A percentile compares a stretch with the other conserved stretches of the same genome.
phyloP scores from a whole-genome alignment of 2,113 vertebrate species.

The Deroptyus accipitrinus region DNA sequence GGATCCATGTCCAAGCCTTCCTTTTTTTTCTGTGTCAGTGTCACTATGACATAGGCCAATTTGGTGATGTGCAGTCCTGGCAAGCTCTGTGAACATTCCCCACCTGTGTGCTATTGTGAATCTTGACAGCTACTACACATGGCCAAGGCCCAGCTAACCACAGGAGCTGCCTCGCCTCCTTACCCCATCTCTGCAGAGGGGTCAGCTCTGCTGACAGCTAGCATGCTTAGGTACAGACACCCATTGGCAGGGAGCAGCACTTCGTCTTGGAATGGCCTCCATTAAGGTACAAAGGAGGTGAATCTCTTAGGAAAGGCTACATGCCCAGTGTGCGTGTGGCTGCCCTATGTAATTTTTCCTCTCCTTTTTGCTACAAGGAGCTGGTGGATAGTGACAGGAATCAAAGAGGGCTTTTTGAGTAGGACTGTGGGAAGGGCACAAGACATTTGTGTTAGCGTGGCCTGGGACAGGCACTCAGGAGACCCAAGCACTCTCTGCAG shows the following conservation, averaged over 20 bases:
- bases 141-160: neutral
- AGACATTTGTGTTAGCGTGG: neutral
- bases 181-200: neutral
- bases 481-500: neutral
- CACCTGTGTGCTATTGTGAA: neutral
- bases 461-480: neutral
- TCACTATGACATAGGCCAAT: neutral
- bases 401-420: neutral
- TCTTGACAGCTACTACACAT: neutral
- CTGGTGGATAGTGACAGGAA: neutral
- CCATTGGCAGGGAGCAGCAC: neutral
- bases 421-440: neutral
- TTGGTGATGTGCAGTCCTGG: neutral
- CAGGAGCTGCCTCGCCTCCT: neutral
- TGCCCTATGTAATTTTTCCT: neutral
- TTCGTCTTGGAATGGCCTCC: neutral
- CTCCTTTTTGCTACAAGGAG: neutral
- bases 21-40: neutral
- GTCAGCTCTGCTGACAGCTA: no score
- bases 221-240: neutral
- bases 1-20: neutral
- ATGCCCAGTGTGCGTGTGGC: rapidly evolving
- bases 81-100: neutral
- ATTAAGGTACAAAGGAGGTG: neutral
- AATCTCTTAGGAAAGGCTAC: neutral